Evolutionary conservation across 1,140 invertebrate species (phyloP).

Genomic region (Eriocheir sinensis): DNA sequence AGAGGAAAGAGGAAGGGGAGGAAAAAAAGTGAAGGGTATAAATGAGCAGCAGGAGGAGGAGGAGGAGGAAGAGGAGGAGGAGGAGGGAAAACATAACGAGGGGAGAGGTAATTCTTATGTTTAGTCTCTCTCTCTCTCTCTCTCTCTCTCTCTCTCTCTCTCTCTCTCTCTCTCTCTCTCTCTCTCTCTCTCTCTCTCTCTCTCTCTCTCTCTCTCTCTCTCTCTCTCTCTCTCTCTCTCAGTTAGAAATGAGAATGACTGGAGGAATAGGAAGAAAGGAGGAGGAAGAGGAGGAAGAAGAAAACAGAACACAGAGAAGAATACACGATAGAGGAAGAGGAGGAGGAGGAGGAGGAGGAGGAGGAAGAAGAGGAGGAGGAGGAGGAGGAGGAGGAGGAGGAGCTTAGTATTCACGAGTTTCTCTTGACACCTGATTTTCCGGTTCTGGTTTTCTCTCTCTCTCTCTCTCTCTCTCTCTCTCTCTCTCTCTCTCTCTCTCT

Average conservation of each 20-base stretch:
- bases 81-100: background rate
- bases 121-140: background rate
- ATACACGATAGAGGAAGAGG: background rate
- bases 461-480: background rate
- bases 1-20: too few relatives aligned
- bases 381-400: background rate
- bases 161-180: background rate
- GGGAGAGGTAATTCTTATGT: background rate
- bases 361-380: constrained; percentile 6
- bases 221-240: constrained; percentile 22
- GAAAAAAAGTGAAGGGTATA: too few relatives aligned
- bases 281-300: background rate
- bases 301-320: too few relatives aligned
- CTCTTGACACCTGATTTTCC: constrained; percentile 13
- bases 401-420: constrained; percentile 3
- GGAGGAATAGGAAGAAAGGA: background rate
- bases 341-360: background rate
- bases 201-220: constrained; percentile 20
- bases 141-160: constrained; percentile 20
- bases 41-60: background rate
- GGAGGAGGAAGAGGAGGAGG: too few relatives aligned
- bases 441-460: background rate
- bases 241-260: background rate
- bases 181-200: too few relatives aligned
- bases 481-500: too few relatives aligned